Percentiles rank a stretch among this genome's conserved stretches.
Conservation (phyloP, 2,113 vertebrate genomes). For the Hystrix brachyura region DNA sequence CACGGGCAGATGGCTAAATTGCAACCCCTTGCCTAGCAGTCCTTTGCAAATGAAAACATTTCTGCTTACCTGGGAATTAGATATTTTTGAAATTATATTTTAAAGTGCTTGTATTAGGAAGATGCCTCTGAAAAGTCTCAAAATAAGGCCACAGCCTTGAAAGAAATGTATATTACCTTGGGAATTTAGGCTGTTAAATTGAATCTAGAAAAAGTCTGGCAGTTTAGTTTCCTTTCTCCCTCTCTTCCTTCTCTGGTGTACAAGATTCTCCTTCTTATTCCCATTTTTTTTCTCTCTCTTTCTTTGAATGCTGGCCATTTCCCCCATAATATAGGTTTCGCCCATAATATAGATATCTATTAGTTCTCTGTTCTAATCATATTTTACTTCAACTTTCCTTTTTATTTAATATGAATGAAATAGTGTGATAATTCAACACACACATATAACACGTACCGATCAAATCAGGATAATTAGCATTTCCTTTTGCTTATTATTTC, state of each 20-base stretch:
- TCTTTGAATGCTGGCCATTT: neutral
- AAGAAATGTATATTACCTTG: slow-evolving; percentile 54
- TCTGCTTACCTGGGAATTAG: slow-evolving; percentile 59
- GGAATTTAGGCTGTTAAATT: slow-evolving; percentile 61
- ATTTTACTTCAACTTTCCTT: slow-evolving; percentile 2
- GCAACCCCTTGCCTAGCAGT: neutral
- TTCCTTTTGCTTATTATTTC: neutral
- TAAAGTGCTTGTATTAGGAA: slow-evolving; percentile 74
- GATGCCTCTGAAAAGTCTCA: slow-evolving; percentile 50
- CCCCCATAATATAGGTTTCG: neutral
- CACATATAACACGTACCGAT: neutral
- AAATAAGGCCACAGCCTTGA: slow-evolving; percentile 71
- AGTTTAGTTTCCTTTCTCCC: neutral
- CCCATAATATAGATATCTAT: neutral
- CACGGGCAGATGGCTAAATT: slow-evolving; percentile 22
- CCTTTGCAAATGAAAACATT: slow-evolving; percentile 49
- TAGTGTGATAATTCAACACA: neutral
- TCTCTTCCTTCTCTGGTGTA: neutral
- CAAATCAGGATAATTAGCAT: neutral
- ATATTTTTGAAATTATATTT: slow-evolving; percentile 69
- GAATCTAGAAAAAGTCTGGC: slow-evolving; percentile 59
- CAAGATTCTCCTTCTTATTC: neutral
- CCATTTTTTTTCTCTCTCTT: neutral
- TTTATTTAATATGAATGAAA: too few relatives aligned
- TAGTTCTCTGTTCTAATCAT: neutral